Percentiles rank a stretch among this genome's conserved stretches.
phyloP scores from a whole-genome alignment of 1,140 invertebrate genomes.

The Drosophila pachea region DNA sequence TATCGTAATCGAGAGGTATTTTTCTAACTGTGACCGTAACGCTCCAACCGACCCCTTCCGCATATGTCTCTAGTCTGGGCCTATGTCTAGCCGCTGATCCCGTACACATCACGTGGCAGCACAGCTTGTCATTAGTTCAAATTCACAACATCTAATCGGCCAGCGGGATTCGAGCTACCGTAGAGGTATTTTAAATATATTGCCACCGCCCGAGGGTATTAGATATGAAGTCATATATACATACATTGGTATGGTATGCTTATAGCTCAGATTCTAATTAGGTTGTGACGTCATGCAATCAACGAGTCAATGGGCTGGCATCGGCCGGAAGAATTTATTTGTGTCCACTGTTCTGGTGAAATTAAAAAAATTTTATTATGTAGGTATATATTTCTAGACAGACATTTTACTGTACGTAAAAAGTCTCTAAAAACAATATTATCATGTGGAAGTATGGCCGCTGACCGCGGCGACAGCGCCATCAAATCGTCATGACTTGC shows the following conservation, averaged over 20 bases:
- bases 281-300: conserved; percentile 28
- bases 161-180: conserved; percentile 24
- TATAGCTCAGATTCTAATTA: conserved; percentile 23
- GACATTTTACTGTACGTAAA: neutral
- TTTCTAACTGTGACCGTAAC: neutral
- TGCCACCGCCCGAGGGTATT: neutral
- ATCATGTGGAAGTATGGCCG: conserved; percentile 25
- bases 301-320: conserved; percentile 25
- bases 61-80: conserved; percentile 21
- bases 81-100: conserved; percentile 25
- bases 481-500: conserved; percentile 31
- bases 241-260: neutral
- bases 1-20: neutral
- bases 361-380: conserved; percentile 14
- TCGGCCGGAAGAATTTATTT: neutral
- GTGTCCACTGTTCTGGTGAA: conserved; percentile 26
- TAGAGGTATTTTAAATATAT: conserved; percentile 13
- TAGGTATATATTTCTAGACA: neutral
- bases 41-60: conserved; percentile 3
- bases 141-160: conserved; percentile 23
- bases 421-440: conserved; percentile 16
- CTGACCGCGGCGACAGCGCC: conserved; percentile 14
- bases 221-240: neutral
- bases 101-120: conserved; percentile 55
- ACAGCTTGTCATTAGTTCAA: conserved; percentile 21